Conservation (phyloP, 2,797 vertebrate genomes). For the Xyrichtys novacula region DNA sequence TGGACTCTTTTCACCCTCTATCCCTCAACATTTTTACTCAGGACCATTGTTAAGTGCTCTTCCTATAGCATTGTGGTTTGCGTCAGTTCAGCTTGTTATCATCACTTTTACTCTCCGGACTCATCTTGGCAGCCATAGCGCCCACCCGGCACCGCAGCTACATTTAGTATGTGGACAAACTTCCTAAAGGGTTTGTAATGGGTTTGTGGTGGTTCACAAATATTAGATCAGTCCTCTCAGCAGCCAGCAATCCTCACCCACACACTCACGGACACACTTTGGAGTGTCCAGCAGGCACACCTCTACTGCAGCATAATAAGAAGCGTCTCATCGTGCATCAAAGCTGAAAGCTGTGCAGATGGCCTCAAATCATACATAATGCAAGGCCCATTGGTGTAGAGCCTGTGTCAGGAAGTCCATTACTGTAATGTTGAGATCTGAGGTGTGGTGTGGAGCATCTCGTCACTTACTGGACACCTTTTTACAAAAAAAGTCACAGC, state of each 20-base stretch:
- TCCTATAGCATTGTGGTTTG: background rate
- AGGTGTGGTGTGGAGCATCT: slow-evolving; percentile 36
- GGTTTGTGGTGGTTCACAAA: slow-evolving; percentile 32
- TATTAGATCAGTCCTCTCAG: slow-evolving; percentile 30
- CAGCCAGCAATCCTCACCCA: background rate
- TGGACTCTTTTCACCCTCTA: too few relatives aligned
- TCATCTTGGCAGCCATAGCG: slow-evolving; percentile 16
- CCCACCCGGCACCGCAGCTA: background rate
- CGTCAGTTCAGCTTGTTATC: slow-evolving; percentile 13
- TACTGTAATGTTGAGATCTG: slow-evolving; percentile 62
- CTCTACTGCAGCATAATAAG: slow-evolving; percentile 40
- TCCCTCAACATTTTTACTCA: background rate
- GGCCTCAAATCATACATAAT: slow-evolving; percentile 72
- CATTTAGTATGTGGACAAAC: slow-evolving; percentile 39
- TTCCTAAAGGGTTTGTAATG: slow-evolving; percentile 18
- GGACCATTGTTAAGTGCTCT: background rate
- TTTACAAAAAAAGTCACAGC: slow-evolving; percentile 12
- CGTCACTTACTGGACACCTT: slow-evolving; percentile 14
- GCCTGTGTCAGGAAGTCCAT: slow-evolving; percentile 66
- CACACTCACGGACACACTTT: background rate
- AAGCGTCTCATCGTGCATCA: slow-evolving; percentile 54
- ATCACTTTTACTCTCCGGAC: slow-evolving; percentile 6
- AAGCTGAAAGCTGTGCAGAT: slow-evolving; percentile 69
- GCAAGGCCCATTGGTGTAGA: slow-evolving; percentile 53
- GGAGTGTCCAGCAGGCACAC: slow-evolving; percentile 48